A percentile compares a stretch with the other conserved stretches of the same genome.
Evolutionary conservation across 2,888 invertebrate species (phyloP).

Genomic region (Deilephila elpenor): DNA sequence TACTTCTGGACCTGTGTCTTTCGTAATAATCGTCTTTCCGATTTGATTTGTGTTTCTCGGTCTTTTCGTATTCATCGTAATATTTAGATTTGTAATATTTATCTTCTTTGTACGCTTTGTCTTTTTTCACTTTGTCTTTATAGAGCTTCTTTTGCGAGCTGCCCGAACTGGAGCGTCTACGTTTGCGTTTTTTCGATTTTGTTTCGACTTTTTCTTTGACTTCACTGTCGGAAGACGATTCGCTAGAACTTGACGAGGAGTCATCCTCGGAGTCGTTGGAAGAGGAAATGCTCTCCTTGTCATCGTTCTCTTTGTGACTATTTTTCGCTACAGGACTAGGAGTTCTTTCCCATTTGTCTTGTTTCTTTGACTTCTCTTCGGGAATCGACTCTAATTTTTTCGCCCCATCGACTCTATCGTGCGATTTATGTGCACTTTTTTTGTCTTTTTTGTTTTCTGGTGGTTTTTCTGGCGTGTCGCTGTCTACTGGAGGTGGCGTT

Average conservation of each 20-base stretch:
- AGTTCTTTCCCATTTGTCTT: slow-evolving; percentile 62
- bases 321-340: slow-evolving; percentile 63
- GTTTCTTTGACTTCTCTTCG: slow-evolving; percentile 68
- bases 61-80: slow-evolving; percentile 62
- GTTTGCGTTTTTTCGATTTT: slow-evolving; percentile 71
- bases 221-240: slow-evolving; percentile 63
- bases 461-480: slow-evolving; percentile 71
- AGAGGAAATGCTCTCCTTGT: slow-evolving; percentile 70
- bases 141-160: slow-evolving; percentile 66
- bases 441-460: slow-evolving; percentile 70
- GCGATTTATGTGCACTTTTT: slow-evolving; percentile 63
- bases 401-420: slow-evolving; percentile 63
- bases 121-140: slow-evolving; percentile 62
- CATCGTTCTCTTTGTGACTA: slow-evolving; percentile 58
- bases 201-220: slow-evolving; percentile 54
- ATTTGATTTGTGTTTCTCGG: slow-evolving; percentile 58
- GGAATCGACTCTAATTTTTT: slow-evolving; percentile 65
- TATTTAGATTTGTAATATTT: slow-evolving; percentile 62
- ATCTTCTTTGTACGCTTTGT: slow-evolving; percentile 60
- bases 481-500: slow-evolving; percentile 69
- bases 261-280: slow-evolving; percentile 74
- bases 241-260: slow-evolving; percentile 61
- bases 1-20: slow-evolving; percentile 63
- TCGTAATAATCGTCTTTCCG: slow-evolving; percentile 66
- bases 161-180: slow-evolving; percentile 64